A percentile compares a stretch with the other conserved stretches of the same genome.
Evolutionary conservation across 2,113 vertebrate genomes (phyloP).

Genomic region (Tonatia bakeri): DNA sequence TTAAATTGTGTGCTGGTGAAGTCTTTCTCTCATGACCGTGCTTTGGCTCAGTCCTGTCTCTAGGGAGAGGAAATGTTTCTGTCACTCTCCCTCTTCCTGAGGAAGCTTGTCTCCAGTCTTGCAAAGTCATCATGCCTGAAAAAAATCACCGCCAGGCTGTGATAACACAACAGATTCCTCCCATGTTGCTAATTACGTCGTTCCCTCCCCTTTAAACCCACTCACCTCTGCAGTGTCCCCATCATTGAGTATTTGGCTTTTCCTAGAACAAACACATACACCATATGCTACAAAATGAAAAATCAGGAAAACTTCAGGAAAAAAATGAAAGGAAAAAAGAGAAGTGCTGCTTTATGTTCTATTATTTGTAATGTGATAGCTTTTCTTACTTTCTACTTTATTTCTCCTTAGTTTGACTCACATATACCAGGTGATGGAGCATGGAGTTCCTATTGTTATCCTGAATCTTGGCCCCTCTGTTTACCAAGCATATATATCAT

Average conservation of each 20-base stretch:
- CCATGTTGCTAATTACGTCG: constrained; percentile 50
- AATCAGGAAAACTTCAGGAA: constrained; percentile 13
- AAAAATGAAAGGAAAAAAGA: background rate
- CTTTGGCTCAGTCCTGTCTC: constrained; percentile 54
- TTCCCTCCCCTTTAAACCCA: background rate
- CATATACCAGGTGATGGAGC: background rate
- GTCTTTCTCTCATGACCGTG: constrained; percentile 1
- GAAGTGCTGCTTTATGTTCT: background rate
- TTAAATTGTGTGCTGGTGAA: background rate
- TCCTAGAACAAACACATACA: constrained; percentile 51
- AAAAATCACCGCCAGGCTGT: constrained; percentile 56
- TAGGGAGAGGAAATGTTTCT: constrained; percentile 73
- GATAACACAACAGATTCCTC: constrained; percentile 61
- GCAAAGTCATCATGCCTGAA: constrained; percentile 72
- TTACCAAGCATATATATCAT: background rate
- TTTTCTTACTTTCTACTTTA: constrained; percentile 30
- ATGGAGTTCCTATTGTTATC: background rate
- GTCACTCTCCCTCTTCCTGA: constrained; percentile 74
- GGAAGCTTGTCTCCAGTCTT: constrained; percentile 73
- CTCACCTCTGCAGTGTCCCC: background rate
- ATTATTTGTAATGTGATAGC: background rate
- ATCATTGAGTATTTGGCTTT: constrained; percentile 44
- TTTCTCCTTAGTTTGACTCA: constrained; percentile 24
- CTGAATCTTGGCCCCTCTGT: background rate
- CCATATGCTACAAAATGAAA: constrained; percentile 26